These are phyloP conservation scores for Pecten maximus DNA, from an alignment of 2,888 invertebrate genomes.

Conservation along the genomic window DNA sequence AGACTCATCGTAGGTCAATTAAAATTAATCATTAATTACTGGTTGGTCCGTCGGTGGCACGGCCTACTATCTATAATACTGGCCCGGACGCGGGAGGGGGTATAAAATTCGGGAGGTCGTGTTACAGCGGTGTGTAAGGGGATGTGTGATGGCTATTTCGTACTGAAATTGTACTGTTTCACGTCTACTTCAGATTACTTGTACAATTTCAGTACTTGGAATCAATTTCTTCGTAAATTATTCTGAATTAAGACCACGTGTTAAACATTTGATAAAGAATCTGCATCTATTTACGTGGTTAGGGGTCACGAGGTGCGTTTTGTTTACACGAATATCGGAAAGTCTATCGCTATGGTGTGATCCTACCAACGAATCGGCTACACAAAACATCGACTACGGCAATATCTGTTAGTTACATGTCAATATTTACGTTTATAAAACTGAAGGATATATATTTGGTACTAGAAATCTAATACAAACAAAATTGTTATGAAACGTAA, in stretches of 20 bases:
- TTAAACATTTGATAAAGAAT: background rate
- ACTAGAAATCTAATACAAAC: no score
- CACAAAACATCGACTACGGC: no score
- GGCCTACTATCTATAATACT: background rate
- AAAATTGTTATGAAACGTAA: no score
- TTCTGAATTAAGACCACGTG: conserved; percentile 18
- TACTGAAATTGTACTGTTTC: background rate
- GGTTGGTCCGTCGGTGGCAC: background rate
- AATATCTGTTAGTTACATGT: background rate
- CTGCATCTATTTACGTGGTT: background rate
- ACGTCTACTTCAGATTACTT: background rate
- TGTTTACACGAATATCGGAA: background rate
- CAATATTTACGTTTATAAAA: background rate
- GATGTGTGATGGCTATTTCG: background rate
- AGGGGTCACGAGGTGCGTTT: background rate
- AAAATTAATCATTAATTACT: conserved; percentile 29
- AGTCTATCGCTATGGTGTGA: background rate
- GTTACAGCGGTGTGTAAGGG: background rate
- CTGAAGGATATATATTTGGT: no score
- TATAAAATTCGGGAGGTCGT: background rate
- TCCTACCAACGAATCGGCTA: background rate
- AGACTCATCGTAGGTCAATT: background rate
- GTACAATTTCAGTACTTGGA: background rate
- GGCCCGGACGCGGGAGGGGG: background rate
- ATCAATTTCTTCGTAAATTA: conserved; percentile 23